These are phyloP conservation scores for Indicator indicator DNA, from an alignment of 2,113 vertebrate species.

Conservation along the genomic window DNA sequence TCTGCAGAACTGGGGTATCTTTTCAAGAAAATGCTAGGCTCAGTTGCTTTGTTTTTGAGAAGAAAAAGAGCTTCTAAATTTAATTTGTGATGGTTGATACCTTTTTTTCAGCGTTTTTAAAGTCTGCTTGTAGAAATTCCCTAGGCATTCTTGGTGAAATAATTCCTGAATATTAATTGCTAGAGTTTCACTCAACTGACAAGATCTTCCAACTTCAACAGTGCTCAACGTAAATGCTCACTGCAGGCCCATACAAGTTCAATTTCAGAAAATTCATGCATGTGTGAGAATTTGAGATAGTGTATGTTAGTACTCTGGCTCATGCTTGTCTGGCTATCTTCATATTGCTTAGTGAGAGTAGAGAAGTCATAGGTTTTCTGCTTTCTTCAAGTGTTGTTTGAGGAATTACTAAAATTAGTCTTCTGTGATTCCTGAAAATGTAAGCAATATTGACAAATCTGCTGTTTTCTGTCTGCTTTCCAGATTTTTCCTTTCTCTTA, in stretches of 20 bases:
- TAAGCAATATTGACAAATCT: background rate
- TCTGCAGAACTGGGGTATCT: background rate
- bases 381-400: background rate
- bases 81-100: background rate
- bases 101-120: background rate
- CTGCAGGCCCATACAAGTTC: constrained; percentile 36
- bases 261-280: background rate
- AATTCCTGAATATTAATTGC: background rate
- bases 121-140: background rate
- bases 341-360: background rate
- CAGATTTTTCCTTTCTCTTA: background rate
- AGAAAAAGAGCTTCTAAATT: background rate
- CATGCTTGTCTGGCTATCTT: background rate
- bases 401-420: background rate
- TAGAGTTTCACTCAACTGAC: background rate
- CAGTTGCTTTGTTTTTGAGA: background rate
- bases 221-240: background rate
- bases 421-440: background rate
- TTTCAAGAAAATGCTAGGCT: background rate
- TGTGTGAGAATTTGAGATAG: background rate
- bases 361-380: background rate
- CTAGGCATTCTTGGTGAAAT: background rate
- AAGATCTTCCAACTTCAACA: background rate
- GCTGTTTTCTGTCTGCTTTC: background rate
- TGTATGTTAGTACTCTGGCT: background rate